phyloP scores from a whole-genome alignment of 2,888 invertebrate genomes.

The Zygothrica quintamaculata region DNA sequence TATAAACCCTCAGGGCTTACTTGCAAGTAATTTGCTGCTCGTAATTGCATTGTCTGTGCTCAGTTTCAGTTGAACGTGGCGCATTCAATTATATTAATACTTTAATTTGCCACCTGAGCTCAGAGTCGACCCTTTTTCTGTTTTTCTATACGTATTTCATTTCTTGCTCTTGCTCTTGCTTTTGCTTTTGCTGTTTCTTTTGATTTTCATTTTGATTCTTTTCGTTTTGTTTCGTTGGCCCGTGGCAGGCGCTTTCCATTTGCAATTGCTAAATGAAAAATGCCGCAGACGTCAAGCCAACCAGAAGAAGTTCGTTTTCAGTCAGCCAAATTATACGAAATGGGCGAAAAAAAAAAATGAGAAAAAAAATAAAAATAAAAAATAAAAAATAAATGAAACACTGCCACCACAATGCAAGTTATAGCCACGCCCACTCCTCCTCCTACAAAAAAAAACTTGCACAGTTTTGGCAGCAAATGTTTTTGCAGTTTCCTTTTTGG shows the following conservation, averaged over 20 bases:
- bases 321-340: conserved; percentile 40
- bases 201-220: background rate
- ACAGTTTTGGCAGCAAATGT: conserved; percentile 23
- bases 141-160: conserved; percentile 27
- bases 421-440: background rate
- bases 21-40: conserved; percentile 60
- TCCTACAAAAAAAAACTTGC: conserved; percentile 1
- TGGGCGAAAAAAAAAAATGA: too few relatives aligned
- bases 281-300: conserved; percentile 75
- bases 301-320: conserved; percentile 68
- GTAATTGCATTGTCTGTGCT: conserved; percentile 72
- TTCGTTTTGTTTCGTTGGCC: conserved; percentile 16
- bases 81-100: conserved; percentile 70
- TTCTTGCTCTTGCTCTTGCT: background rate
- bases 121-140: conserved; percentile 45
- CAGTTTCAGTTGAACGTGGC: conserved; percentile 24
- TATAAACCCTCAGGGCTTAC: conserved; percentile 7
- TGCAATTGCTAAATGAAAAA: conserved; percentile 58
- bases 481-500: conserved; percentile 21
- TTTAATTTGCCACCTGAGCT: conserved; percentile 78
- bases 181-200: background rate
- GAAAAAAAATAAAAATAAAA: conserved; percentile 4
- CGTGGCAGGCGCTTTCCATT: conserved; percentile 38
- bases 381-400: conserved; percentile 39
- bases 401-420: conserved; percentile 33